phyloP scores from a whole-genome alignment of 2,113 vertebrate species.

The Mystacornis crossleyi region DNA sequence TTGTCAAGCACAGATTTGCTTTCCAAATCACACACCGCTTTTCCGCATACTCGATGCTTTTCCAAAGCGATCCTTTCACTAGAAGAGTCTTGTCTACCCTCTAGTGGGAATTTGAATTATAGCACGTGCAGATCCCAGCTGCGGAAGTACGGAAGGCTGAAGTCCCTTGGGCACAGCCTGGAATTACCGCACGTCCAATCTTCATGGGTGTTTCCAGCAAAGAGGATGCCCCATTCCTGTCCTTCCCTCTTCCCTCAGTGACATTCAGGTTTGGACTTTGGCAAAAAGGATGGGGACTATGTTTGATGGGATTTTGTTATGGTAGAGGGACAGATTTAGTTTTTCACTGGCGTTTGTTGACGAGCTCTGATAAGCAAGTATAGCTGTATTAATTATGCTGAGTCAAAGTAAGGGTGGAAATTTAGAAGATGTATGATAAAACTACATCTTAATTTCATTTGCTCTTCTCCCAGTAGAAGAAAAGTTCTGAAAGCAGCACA shows the following conservation, averaged over 20 bases:
- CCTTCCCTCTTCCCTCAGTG: not conserved
- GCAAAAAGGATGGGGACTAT: not conserved
- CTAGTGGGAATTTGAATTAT: conserved; percentile 58
- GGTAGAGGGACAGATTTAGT: not conserved
- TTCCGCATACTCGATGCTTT: rapidly evolving
- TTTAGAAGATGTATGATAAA: not conserved
- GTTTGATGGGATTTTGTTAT: not conserved
- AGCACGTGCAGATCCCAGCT: not conserved
- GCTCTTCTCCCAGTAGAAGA: not conserved
- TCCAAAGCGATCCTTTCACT: not conserved
- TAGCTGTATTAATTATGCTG: not conserved
- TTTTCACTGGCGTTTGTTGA: not conserved
- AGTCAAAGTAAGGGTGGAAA: not conserved
- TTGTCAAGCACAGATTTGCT: not conserved
- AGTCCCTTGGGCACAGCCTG: not conserved
- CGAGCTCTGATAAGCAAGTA: not conserved
- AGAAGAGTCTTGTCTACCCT: conserved; percentile 58
- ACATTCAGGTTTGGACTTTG: not conserved
- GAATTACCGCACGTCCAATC: rapidly evolving
- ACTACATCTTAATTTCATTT: not conserved
- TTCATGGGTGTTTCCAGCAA: not conserved
- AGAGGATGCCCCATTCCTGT: rapidly evolving
- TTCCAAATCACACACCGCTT: not conserved
- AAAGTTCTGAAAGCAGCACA: not conserved
- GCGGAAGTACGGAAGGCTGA: rapidly evolving